A percentile compares a stretch with the other conserved stretches of the same genome.
These are phyloP conservation scores for Gymnocheta viridis DNA, from an alignment of 2,888 invertebrate species.

Conservation along the genomic window DNA sequence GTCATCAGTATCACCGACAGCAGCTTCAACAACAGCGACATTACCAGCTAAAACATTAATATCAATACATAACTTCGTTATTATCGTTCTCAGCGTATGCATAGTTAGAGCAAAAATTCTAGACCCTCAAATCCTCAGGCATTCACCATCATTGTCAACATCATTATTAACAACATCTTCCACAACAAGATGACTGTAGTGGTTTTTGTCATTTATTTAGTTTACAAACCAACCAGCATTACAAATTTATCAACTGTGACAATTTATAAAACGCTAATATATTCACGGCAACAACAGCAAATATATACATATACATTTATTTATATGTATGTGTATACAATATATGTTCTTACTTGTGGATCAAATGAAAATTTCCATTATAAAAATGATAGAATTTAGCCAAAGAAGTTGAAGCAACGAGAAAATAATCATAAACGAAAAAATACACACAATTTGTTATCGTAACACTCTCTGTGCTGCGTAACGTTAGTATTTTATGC, in stretches of 20 bases:
- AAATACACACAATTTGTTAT: conserved; percentile 61
- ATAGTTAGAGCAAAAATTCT: neutral
- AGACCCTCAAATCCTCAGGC: neutral
- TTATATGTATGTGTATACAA: neutral
- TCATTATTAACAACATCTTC: conserved; percentile 30
- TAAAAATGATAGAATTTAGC: conserved; percentile 33
- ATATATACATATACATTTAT: neutral
- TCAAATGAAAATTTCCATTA: conserved; percentile 24
- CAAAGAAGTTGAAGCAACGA: neutral
- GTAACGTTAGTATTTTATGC: conserved; percentile 18
- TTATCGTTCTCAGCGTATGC: too few species aligned
- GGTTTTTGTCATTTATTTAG: conserved; percentile 66
- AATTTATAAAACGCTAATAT: conserved; percentile 64
- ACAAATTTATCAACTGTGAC: conserved; percentile 63
- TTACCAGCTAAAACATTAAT: conserved; percentile 41
- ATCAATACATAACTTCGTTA: conserved; percentile 35
- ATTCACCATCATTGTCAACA: conserved; percentile 2
- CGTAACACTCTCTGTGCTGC: conserved; percentile 28
- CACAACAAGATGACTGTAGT: conserved; percentile 35
- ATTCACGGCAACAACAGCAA: conserved; percentile 42
- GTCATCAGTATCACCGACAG: conserved; percentile 39
- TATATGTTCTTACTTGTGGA: conserved; percentile 1
- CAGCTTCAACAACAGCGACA: neutral
- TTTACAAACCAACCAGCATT: conserved; percentile 64
- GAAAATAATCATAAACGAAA: conserved; percentile 41